Evolutionary conservation across 2,888 invertebrate species (phyloP), one percentile per base, ranked within the genome.

Genomic region (Tenthredo notha): DNA sequence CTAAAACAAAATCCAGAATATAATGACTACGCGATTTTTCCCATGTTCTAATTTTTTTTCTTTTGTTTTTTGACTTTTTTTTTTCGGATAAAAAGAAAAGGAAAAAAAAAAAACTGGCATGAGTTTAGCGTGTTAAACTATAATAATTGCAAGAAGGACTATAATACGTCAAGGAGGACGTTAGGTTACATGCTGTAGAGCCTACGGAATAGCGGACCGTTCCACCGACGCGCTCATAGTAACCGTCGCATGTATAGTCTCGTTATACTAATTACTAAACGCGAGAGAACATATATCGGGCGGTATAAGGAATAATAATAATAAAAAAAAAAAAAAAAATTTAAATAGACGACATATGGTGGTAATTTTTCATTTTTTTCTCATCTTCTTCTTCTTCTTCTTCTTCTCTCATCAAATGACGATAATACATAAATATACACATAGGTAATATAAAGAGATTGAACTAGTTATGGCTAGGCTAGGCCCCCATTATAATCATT

Each of bases 191-290:
- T 43, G n/a, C 47, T 67, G 80, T 47, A n/a, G 72, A 58, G 70
- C 37, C 74, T 18, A 80, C 87, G 86, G 88, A 87, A 85, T 93
- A 93, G 93, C 93, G 93, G 93, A 91, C 90, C 92, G 93, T 93
- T 93, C 93, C 92, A 90, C 89, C 9, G 90, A 91, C 92, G 91
- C 92, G 93, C 91, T 91, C 90, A 90, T 89, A 88, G 90, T 93
- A 92, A 93, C 91, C 90, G 91, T 91, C 90, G 86, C 88, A 86
- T 87, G 86, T 87, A 88, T 88, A 88, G 89, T 89, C 89, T 90
- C 89, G 89, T 89, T 91, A 90, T 88, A 87, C 87, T 85, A 84
- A 88, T 86, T 82, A 83, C 82, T 77, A 54, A 25, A 77, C 77
- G 10, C 50, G 18, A 18, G n/a, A 37, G 77, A 25, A 54, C 33